Evolutionary conservation across 2,113 vertebrate species (phyloP).

Genomic region (Cololabis saira): DNA sequence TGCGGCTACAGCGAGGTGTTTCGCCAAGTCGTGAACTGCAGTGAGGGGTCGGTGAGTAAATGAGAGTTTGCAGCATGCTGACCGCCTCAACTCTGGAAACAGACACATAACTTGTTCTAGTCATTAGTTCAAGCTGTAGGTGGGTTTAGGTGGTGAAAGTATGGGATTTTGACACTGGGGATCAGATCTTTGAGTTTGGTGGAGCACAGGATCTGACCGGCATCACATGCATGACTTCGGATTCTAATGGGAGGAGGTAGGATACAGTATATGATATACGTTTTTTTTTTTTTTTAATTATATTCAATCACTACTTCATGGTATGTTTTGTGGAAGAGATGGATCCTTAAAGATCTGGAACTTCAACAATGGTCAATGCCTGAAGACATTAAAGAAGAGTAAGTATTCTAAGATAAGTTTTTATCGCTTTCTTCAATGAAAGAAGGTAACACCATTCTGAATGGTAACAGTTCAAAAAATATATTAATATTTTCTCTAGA

Average conservation of each 20-base stretch:
- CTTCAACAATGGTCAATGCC: constrained; percentile 76
- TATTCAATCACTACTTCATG: neutral
- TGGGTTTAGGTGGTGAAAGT: constrained; percentile 78
- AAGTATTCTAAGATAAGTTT: constrained; percentile 23
- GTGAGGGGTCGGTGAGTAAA: constrained; percentile 83
- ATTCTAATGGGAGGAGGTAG: constrained; percentile 81
- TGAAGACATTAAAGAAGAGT: constrained; percentile 76
- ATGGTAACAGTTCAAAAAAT: neutral
- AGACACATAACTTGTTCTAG: neutral
- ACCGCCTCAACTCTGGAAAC: neutral
- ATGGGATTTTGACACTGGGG: constrained; percentile 83
- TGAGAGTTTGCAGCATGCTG: neutral
- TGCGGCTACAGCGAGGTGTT: constrained; percentile 81
- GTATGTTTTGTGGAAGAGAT: constrained; percentile 63
- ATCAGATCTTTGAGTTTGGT: constrained; percentile 80
- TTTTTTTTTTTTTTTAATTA: neutral
- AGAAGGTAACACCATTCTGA: neutral
- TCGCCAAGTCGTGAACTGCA: constrained; percentile 84
- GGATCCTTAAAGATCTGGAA: constrained; percentile 81
- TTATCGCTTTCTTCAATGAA: neutral
- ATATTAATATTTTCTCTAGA: constrained; percentile 57
- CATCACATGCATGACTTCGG: constrained; percentile 82
- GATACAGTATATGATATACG: neutral
- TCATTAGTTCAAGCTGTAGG: neutral
- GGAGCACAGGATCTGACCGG: constrained; percentile 61